Evolutionary conservation across 2,888 invertebrate species (phyloP).

Genomic region (Parthenolecanium corni): DNA sequence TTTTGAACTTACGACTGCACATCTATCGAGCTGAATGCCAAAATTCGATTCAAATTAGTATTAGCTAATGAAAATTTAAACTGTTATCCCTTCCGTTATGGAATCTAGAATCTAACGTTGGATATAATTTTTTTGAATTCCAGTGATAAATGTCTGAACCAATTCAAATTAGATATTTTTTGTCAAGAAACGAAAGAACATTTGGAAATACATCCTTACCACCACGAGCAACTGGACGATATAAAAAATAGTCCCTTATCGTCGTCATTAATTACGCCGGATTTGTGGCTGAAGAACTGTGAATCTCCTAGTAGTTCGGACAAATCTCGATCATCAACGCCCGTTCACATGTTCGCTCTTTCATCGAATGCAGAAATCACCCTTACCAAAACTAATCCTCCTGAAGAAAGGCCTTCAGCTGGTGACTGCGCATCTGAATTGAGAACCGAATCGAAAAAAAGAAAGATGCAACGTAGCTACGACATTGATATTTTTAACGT

Average conservation of each 20-base stretch:
- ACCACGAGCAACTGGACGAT: conserved; percentile 39
- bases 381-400: not conserved
- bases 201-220: conserved; percentile 65
- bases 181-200: conserved; percentile 88
- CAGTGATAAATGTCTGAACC: conserved; percentile 85
- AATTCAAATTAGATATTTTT: conserved; percentile 95
- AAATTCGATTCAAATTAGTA: no score
- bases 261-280: conserved; percentile 62
- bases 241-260: conserved; percentile 30
- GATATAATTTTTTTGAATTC: no score
- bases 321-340: conserved; percentile 30
- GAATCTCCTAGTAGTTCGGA: conserved; percentile 34
- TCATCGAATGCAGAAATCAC: not conserved
- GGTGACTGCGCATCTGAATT: not conserved
- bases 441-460: conserved; percentile 2
- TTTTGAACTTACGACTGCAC: no score
- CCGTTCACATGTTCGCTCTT: conserved; percentile 36
- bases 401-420: not conserved
- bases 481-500: no score
- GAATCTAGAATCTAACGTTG: no score
- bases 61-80: no score
- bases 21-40: no score
- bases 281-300: conserved; percentile 78
- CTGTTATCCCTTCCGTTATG: no score
- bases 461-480: conserved; percentile 1